Percentiles rank a stretch among this genome's conserved stretches.
Evolutionary conservation across 2,113 vertebrate genomes (phyloP).

Genomic region (Eira barbara): DNA sequence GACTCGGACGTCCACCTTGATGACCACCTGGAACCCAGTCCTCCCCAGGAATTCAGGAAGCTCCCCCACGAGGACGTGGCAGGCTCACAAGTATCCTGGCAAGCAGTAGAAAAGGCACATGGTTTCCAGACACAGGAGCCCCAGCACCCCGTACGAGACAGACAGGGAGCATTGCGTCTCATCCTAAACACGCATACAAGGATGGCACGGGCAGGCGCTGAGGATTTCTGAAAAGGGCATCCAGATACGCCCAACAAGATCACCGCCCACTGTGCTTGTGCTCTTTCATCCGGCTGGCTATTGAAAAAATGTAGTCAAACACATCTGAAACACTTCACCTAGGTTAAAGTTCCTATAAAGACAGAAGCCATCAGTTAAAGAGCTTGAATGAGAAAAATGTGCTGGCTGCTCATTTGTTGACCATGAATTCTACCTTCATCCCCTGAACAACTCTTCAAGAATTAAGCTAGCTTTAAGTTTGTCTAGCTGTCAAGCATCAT

Average conservation of each 20-base stretch:
- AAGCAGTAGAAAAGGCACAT: not conserved
- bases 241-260: not conserved
- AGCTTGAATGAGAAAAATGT: not conserved
- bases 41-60: not conserved
- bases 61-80: not conserved
- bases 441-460: not conserved
- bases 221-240: fast-evolving
- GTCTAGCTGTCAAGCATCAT: not conserved
- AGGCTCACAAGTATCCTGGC: not conserved
- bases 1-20: not conserved
- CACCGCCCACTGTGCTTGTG: fast-evolving
- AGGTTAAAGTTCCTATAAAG: not conserved
- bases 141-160: not conserved
- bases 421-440: not conserved
- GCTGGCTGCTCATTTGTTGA: not conserved
- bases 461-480: not conserved
- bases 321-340: not conserved
- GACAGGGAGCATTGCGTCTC: not conserved
- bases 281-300: not conserved
- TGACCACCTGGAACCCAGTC: not conserved
- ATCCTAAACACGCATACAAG: fast-evolving
- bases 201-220: fast-evolving
- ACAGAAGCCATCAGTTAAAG: not conserved
- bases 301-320: not conserved
- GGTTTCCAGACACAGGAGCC: not conserved